phyloP scores from a whole-genome alignment of 2,113 vertebrate genomes.

The Haemorhous mexicanus region DNA sequence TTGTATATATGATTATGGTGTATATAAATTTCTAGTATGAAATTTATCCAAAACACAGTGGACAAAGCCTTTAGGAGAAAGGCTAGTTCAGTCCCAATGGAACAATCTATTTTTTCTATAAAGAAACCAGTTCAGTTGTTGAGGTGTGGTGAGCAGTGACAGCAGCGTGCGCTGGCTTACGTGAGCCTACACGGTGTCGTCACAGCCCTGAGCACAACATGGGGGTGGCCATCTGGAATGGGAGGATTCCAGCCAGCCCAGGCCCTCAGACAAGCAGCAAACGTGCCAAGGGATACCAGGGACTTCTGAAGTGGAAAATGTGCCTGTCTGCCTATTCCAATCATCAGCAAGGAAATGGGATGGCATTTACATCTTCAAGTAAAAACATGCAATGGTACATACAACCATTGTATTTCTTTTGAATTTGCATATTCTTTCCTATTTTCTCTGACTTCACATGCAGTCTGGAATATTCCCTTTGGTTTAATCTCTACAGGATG shows the following conservation, averaged over 20 bases:
- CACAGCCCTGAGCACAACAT: neutral
- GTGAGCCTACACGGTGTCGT: rapidly evolving
- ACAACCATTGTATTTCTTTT: neutral
- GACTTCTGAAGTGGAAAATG: neutral
- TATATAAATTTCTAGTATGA: neutral
- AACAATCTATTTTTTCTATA: neutral
- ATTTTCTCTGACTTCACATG: neutral
- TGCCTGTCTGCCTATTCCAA: neutral
- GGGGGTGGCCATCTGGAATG: neutral
- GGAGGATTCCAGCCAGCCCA: neutral
- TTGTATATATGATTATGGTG: neutral
- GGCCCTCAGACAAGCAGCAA: neutral
- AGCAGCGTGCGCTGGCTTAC: neutral
- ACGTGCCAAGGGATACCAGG: neutral
- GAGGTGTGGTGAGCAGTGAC: neutral
- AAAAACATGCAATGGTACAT: neutral
- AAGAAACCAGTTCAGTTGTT: neutral
- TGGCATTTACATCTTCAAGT: neutral
- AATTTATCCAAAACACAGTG: neutral
- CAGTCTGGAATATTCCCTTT: neutral
- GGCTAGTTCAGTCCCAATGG: neutral
- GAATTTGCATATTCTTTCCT: neutral
- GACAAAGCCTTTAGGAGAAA: neutral
- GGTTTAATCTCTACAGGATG: neutral
- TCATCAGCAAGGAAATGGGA: neutral